phyloP scores from a whole-genome alignment of 2,888 invertebrate genomes.

The Alsophila aescularia region DNA sequence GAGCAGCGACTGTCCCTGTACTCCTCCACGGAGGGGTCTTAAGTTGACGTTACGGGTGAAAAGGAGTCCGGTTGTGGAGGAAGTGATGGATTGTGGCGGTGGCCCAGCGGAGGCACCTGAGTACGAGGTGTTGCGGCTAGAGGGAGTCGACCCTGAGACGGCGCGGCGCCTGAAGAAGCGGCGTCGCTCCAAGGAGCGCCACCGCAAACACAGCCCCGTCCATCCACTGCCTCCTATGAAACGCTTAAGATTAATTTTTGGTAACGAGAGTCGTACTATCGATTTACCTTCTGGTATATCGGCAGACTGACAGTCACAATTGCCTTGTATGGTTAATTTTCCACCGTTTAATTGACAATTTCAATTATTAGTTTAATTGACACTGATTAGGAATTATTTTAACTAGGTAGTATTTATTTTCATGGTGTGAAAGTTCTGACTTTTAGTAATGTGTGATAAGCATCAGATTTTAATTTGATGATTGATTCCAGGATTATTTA shows the following conservation, averaged over 20 bases:
- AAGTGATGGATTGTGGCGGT: conserved; percentile 88
- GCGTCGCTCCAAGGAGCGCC: conserved; percentile 77
- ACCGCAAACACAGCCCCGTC: conserved; percentile 80
- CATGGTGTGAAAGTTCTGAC: conserved; percentile 69
- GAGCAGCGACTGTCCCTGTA: conserved; percentile 80
- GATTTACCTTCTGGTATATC: conserved; percentile 91
- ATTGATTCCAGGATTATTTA: conserved; percentile 71
- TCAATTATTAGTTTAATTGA: conserved; percentile 82
- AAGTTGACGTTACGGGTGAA: conserved; percentile 94
- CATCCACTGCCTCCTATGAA: conserved; percentile 90
- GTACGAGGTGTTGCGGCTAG: conserved; percentile 93
- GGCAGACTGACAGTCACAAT: conserved; percentile 82
- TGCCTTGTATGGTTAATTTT: conserved; percentile 71
- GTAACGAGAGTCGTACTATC: conserved; percentile 95
- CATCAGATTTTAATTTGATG: conserved; percentile 67
- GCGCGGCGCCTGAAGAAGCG: conserved; percentile 84
- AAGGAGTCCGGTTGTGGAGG: conserved; percentile 93
- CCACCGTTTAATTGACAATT: conserved; percentile 72
- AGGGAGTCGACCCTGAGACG: conserved; percentile 87
- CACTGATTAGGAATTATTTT: conserved; percentile 80
- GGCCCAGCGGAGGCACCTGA: conserved; percentile 91
- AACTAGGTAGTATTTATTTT: conserved; percentile 81
- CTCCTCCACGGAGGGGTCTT: conserved; percentile 86
- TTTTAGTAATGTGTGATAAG: conserved; percentile 71
- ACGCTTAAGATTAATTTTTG: conserved; percentile 93